Evolutionary conservation across 2,113 vertebrate species (phyloP), one percentile per base, ranked within the genome.

Genomic region (Dicerorhinus sumatrensis): DNA sequence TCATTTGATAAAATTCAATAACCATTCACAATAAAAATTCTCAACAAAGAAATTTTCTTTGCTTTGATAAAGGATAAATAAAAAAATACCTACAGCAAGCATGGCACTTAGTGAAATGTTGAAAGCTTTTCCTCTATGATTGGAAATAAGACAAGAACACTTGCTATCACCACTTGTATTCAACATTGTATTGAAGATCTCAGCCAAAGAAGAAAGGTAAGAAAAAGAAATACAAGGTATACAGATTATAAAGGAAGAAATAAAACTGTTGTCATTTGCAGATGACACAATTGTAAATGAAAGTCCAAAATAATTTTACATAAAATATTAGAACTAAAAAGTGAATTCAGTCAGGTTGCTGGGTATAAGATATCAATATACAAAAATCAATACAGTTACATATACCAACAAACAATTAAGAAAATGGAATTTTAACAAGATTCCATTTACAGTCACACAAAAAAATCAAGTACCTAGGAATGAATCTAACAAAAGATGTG

Each of bases 261-360:
- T 42, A 29, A 91, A 94, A 87, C 39, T 75, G 29, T 62, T n/a
- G 70, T 48, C 82, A 95, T 72, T 58, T 91, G 46, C 39, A 75
- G 56, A 63, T 81, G 63, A 88, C 5, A 48, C 3, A 86, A 60
- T 60, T 80, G 20, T 48, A 94, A 91, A 48, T 12, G 16, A 86
- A 96, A 95, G 51, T 20, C 23, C 18, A 42, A 81, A 91, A 93
- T 14, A 73, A 91, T 80, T 80, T 80, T 90, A 94, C 21, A 90
- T 56, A 89, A 94, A 92, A 58, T 56, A 89, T 72, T 14, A 70
- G 20, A 85, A 84, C 72, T 85, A 80, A 80, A 51, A 67, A n/a
- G 33, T 25, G 33, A 70, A 36, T 36, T 8, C n/a, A 72, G 46
- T 84, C 9, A 90, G 18, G 23, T 62, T 94, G n/a, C 42, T 63